A percentile compares a stretch with the other conserved stretches of the same genome.
These are phyloP conservation scores for Malurus melanocephalus DNA, from an alignment of 2,113 vertebrate genomes.

Conservation along the genomic window DNA sequence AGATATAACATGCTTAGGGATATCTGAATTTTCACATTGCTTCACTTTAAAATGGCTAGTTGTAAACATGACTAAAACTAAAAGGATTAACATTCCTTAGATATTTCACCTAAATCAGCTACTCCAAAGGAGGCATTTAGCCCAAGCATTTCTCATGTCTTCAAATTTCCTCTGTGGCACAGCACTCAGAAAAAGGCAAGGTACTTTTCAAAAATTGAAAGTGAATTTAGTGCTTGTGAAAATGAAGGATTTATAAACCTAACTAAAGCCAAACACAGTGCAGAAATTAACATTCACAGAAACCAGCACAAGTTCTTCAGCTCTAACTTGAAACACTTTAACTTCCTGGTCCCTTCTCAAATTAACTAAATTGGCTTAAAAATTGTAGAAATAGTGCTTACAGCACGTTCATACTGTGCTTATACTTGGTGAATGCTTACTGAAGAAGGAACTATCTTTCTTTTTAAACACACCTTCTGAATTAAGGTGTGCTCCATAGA, in stretches of 20 bases:
- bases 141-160: slow-evolving; percentile 14
- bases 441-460: not conserved
- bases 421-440: not conserved
- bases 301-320: not conserved
- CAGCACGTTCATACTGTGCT: not conserved
- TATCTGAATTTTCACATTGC: slow-evolving; percentile 14
- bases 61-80: slow-evolving; percentile 44
- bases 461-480: not conserved
- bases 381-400: not conserved
- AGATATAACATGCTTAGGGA: not conserved
- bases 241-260: not conserved
- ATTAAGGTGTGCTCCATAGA: not conserved
- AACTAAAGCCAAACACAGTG: not conserved
- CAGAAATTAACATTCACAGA: not conserved
- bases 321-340: not conserved
- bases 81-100: slow-evolving; percentile 62
- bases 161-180: not conserved
- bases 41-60: slow-evolving; percentile 6
- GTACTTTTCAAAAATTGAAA: not conserved
- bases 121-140: slow-evolving; percentile 6
- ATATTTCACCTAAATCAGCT: slow-evolving; percentile 31
- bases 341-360: not conserved
- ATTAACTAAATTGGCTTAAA: not conserved
- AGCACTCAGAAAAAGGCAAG: not conserved
- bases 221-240: not conserved